phyloP scores from a whole-genome alignment of 2,888 invertebrate genomes.

The Stramonita haemastoma region DNA sequence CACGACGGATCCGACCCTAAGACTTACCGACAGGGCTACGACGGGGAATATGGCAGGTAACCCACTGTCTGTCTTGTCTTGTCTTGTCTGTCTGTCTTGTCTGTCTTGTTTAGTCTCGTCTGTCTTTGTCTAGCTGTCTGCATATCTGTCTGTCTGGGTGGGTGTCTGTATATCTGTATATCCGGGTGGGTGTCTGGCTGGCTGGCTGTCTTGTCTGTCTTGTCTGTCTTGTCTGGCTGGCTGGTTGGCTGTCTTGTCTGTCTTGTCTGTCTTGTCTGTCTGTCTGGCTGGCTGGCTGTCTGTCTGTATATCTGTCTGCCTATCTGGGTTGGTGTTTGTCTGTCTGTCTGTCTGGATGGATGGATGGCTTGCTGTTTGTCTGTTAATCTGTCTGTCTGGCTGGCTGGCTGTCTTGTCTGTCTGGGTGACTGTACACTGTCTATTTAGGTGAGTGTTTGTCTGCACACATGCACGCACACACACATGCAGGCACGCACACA shows the following conservation, averaged over 20 bases:
- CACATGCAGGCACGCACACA: too few relatives aligned
- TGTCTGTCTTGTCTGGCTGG: not conserved
- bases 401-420: not conserved
- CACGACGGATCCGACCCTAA: constrained; percentile 46
- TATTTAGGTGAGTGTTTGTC: too few relatives aligned
- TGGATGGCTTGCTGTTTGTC: not conserved
- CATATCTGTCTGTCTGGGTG: not conserved
- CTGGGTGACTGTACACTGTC: too few relatives aligned
- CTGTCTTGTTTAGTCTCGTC: too few relatives aligned
- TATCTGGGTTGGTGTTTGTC: not conserved
- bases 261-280: not conserved
- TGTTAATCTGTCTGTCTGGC: constrained; percentile 20
- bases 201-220: not conserved
- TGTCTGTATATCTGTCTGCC: not conserved
- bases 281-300: not conserved
- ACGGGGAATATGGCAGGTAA: too few relatives aligned
- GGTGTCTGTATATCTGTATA: not conserved
- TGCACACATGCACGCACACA: too few relatives aligned
- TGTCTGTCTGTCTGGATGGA: not conserved
- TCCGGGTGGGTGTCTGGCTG: too few relatives aligned
- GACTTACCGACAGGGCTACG: constrained; percentile 48
- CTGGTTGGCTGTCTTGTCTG: not conserved
- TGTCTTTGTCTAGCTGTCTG: too few relatives aligned
- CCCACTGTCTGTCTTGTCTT: too few relatives aligned
- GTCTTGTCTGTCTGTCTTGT: too few relatives aligned